These are phyloP conservation scores for Microctonus brassicae DNA, from an alignment of 2,888 invertebrate genomes.

Conservation along the genomic window DNA sequence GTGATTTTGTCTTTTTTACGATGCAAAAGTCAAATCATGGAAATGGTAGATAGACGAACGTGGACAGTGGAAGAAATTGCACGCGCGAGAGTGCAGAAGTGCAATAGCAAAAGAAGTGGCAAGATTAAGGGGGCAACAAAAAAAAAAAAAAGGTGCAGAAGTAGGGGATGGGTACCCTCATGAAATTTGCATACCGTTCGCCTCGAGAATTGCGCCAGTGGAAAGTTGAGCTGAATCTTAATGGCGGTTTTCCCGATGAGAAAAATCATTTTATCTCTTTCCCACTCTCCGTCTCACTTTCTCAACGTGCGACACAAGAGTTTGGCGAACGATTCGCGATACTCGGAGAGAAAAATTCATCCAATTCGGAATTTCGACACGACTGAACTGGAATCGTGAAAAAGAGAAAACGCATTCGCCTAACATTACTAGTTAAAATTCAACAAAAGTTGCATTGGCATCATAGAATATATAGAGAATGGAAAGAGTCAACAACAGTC, in stretches of 20 bases:
- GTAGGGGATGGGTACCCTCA: constrained; percentile 41
- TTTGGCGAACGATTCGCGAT: constrained; percentile 40
- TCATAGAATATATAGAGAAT: neutral
- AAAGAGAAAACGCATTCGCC: neutral
- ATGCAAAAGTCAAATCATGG: constrained; percentile 18
- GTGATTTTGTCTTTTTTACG: constrained; percentile 35
- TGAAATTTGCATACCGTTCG: constrained; percentile 62
- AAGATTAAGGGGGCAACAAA: constrained; percentile 1
- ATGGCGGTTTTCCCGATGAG: constrained; percentile 51
- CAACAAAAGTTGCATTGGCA: neutral
- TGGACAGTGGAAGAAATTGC: constrained; percentile 14
- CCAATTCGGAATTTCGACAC: constrained; percentile 19
- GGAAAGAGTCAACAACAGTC: neutral
- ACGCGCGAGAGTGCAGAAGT: constrained; percentile 11
- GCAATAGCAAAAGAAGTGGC: constrained; percentile 15
- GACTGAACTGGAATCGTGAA: constrained; percentile 14
- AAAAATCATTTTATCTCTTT: constrained; percentile 50
- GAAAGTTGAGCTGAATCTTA: constrained; percentile 57
- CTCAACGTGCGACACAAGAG: constrained; percentile 24
- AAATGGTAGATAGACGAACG: constrained; percentile 24
- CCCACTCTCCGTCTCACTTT: neutral
- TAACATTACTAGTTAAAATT: constrained; percentile 9
- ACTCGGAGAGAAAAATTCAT: constrained; percentile 29
- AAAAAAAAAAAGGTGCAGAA: constrained; percentile 22
- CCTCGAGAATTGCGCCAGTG: constrained; percentile 53